Evolutionary conservation across 2,888 invertebrate genomes (phyloP).

Genomic region (Drosophila peninsularis): DNA sequence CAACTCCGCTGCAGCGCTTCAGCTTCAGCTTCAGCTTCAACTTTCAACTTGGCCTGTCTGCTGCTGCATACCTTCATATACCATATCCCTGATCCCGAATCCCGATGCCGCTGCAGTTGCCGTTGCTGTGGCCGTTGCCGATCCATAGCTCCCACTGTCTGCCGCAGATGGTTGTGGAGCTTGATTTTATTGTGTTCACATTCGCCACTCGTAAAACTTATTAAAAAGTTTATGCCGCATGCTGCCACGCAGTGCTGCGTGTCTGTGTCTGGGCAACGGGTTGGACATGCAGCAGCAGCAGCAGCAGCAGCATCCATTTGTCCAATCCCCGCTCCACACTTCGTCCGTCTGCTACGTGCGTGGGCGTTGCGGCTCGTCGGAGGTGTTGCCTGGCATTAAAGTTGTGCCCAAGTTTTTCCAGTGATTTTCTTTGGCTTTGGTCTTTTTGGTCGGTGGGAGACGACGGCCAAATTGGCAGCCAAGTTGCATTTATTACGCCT

Average conservation of each 20-base stretch:
- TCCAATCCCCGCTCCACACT: background rate
- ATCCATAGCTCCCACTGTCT: constrained; percentile 28
- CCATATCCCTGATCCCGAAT: constrained; percentile 14
- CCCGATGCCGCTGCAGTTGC: background rate
- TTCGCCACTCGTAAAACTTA: constrained; percentile 81
- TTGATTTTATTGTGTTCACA: constrained; percentile 79
- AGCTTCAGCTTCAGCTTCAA: constrained; percentile 22
- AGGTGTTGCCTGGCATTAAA: constrained; percentile 50
- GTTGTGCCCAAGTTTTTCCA: constrained; percentile 46
- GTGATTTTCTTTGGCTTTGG: constrained; percentile 56
- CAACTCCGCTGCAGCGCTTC: constrained; percentile 24
- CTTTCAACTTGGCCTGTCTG: constrained; percentile 30
- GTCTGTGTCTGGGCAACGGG: constrained; percentile 35
- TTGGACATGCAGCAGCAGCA: constrained; percentile 33
- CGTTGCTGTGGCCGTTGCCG: background rate
- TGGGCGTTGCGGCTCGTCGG: constrained; percentile 41
- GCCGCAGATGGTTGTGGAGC: constrained; percentile 59
- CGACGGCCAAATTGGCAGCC: constrained; percentile 55
- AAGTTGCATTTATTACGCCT: constrained; percentile 57
- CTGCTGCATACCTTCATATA: constrained; percentile 8
- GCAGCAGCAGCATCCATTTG: constrained; percentile 30
- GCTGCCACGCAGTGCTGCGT: constrained; percentile 48
- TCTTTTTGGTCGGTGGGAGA: constrained; percentile 28
- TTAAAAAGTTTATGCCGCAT: constrained; percentile 76
- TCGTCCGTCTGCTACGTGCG: constrained; percentile 47